These are phyloP conservation scores for Apogon hyalosoma DNA, from an alignment of 2,797 vertebrate species.

Conservation along the genomic window DNA sequence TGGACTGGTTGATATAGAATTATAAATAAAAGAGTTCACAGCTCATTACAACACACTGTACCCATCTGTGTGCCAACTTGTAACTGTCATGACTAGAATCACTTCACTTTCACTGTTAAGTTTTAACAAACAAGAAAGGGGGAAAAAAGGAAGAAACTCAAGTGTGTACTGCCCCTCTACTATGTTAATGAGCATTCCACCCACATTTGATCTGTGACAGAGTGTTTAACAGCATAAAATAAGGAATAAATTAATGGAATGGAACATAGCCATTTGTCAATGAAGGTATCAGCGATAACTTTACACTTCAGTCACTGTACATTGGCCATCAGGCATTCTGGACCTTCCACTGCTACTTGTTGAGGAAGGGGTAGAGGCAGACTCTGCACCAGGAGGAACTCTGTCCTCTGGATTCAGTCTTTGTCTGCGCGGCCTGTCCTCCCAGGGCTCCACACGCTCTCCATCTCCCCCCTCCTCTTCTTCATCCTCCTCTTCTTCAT, in stretches of 20 bases:
- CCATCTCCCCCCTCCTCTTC: slow-evolving; percentile 75
- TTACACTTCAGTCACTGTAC: slow-evolving; percentile 98
- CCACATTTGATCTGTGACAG: slow-evolving; percentile 58
- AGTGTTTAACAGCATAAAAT: slow-evolving; percentile 56
- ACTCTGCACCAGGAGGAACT: slow-evolving; percentile 83
- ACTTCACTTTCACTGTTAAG: not conserved
- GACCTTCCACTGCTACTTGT: slow-evolving; percentile 87
- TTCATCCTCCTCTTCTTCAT: slow-evolving; percentile 80
- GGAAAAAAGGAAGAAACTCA: not conserved
- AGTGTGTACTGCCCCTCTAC: slow-evolving; percentile 30
- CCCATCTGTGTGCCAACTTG: slow-evolving; percentile 37
- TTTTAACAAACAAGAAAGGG: no score
- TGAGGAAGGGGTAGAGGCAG: slow-evolving; percentile 72
- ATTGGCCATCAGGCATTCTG: slow-evolving; percentile 97
- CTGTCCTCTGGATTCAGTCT: slow-evolving; percentile 91
- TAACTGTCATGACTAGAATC: slow-evolving; percentile 20
- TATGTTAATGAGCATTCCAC: slow-evolving; percentile 35
- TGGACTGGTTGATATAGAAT: slow-evolving; percentile 13
- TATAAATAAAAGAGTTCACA: slow-evolving; percentile 6
- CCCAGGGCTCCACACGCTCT: slow-evolving; percentile 80
- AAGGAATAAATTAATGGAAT: slow-evolving; percentile 74
- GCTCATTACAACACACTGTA: slow-evolving; percentile 38
- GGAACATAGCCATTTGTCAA: slow-evolving; percentile 58
- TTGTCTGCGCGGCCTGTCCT: slow-evolving; percentile 82
- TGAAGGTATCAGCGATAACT: slow-evolving; percentile 59